Evolutionary conservation across 1,140 invertebrate genomes (phyloP).

Genomic region (Dreissena polymorpha): DNA sequence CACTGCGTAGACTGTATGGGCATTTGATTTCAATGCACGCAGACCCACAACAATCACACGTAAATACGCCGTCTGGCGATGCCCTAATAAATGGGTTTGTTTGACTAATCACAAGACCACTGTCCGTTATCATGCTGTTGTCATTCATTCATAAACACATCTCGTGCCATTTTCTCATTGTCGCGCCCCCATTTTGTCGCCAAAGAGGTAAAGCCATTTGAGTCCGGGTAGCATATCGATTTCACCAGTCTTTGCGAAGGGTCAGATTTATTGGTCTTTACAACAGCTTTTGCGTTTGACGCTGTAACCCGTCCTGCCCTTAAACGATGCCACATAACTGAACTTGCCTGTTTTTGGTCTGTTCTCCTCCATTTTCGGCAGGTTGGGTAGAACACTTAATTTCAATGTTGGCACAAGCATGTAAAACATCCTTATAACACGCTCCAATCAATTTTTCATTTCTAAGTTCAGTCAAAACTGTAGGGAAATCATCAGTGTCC

Average conservation of each 20-base stretch:
- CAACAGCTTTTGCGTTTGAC: conserved; percentile 20
- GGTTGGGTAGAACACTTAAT: background rate
- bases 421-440: background rate
- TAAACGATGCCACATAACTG: conserved; percentile 11
- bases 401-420: background rate
- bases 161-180: conserved; percentile 11
- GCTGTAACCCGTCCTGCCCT: conserved; percentile 34
- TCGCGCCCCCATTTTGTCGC: conserved; percentile 32
- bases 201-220: background rate
- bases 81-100: conserved; percentile 5
- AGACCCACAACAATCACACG: conserved; percentile 32
- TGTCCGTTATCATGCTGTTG: background rate
- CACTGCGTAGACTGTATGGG: background rate
- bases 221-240: conserved; percentile 18
- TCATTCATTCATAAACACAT: conserved; percentile 9
- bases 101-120: conserved; percentile 18
- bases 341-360: background rate
- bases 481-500: background rate
- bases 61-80: conserved; percentile 21
- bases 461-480: background rate
- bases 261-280: background rate
- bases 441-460: background rate
- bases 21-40: conserved; percentile 23
- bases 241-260: conserved; percentile 12
- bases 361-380: conserved; percentile 3